Evolutionary conservation across 2,113 vertebrate genomes (phyloP), one percentile per base, ranked within the genome.

Genomic region (Podilymbus podiceps): DNA sequence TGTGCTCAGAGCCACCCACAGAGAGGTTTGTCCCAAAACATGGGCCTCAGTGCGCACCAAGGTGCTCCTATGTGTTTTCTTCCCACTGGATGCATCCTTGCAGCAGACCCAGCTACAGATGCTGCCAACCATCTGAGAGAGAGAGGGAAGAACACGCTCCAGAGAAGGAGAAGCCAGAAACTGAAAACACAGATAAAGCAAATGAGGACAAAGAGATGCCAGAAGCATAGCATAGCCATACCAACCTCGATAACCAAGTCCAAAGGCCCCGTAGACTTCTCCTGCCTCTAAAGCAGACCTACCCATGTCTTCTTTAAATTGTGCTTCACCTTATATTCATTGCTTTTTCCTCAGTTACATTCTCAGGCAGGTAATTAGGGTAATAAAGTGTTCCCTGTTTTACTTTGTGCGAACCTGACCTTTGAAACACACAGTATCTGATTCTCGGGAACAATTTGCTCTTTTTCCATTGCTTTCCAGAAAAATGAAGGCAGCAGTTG

Each of bases 1-100:
- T 12, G 2, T 2, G 1, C 49, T 49, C 91, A 5, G 49, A 77
- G 68, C 63, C 53, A 13, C 15, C 13, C 2, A 33, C 33, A 5
- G 55, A 64, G 50, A 42, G 9, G 4, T 53, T 53, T 2, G 0
- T 1, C n/a, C 72, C 60, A 0, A 77, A 19, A 3, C 0, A 9
- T 0, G 0, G 2, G 1, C 16, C 90, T 8, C 74, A 4, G 15
- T 0, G 4, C 0, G 5, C 63, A 5, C 31, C 52, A 4, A 68
- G 76, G 3, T 86, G 81, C 93, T 89, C 93, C 27, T 85, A 89
- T 0, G 5, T 94, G 4, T 95, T 95, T 1, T 19, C 7, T 11
- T 96, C 96, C 44, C 91, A 6, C 2, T 95, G 96, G 96, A 40
- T 94, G 12, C 94, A 97, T 35, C 96, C 95, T 21, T 95, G 94